Conservation (phyloP, 2,797 vertebrate genomes). For the Kryptopterus vitreolus region DNA sequence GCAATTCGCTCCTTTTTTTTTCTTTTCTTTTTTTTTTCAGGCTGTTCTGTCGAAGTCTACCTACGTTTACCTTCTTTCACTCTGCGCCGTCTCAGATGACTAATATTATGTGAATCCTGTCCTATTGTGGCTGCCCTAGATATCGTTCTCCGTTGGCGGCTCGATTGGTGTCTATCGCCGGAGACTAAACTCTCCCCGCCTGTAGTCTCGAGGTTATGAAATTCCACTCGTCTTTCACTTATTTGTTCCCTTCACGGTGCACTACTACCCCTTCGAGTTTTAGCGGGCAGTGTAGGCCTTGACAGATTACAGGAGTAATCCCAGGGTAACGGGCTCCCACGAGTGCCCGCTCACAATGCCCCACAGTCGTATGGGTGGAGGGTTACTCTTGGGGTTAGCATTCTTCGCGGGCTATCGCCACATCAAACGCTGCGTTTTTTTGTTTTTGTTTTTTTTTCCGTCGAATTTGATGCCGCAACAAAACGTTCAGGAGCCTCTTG, state of each 20-base stretch:
- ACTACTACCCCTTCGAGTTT: constrained; percentile 45
- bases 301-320: constrained; percentile 63
- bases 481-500: too few relatives aligned
- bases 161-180: constrained; percentile 34
- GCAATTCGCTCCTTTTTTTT: too few relatives aligned
- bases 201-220: constrained; percentile 1
- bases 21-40: too few relatives aligned
- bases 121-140: constrained; percentile 67
- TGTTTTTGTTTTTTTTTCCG: too few relatives aligned
- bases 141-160: constrained; percentile 55
- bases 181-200: constrained; percentile 24
- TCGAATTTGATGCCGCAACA: neutral
- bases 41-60: constrained; percentile 19
- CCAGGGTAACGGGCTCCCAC: constrained; percentile 50
- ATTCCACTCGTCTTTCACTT: constrained; percentile 25
- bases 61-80: constrained; percentile 37
- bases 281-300: constrained; percentile 49
- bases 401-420: neutral
- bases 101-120: constrained; percentile 47
- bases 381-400: constrained; percentile 5
- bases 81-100: constrained; percentile 56
- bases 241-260: constrained; percentile 32
- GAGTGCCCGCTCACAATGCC: constrained; percentile 49
- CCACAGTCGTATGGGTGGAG: constrained; percentile 34
- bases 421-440: neutral